phyloP scores from a whole-genome alignment of 2,888 invertebrate species.

The Nasonia oneida region DNA sequence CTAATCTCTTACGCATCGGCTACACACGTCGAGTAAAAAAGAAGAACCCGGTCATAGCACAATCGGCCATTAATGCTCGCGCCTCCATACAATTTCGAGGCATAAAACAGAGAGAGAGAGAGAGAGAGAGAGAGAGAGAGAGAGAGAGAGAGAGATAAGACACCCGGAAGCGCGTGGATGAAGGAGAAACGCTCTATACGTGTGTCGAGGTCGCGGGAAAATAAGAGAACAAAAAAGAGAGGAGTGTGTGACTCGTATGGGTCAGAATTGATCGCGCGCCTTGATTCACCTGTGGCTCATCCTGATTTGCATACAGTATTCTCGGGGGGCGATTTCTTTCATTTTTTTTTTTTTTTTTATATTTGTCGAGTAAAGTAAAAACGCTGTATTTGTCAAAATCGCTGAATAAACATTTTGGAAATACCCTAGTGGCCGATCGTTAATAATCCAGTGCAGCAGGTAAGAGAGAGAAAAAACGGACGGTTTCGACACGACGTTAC shows the following conservation, averaged over 20 bases:
- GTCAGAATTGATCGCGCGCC: background rate
- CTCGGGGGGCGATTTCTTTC: too few relatives aligned
- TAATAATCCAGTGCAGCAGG: background rate
- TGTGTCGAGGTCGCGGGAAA: background rate
- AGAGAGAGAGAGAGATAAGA: background rate
- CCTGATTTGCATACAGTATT: background rate
- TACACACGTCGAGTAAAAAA: constrained; percentile 50
- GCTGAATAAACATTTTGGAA: too few relatives aligned
- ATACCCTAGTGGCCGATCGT: background rate
- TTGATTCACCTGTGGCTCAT: background rate
- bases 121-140: background rate
- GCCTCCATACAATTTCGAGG: background rate
- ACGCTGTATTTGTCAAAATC: too few relatives aligned
- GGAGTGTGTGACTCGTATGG: background rate
- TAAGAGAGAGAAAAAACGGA: background rate
- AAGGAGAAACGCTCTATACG: background rate
- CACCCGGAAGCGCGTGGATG: constrained; percentile 5
- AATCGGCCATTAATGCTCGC: constrained; percentile 43
- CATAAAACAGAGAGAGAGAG: background rate
- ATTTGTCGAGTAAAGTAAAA: background rate
- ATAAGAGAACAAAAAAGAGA: background rate
- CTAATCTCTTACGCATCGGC: constrained; percentile 58
- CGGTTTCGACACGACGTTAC: background rate
- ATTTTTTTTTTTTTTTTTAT: too few relatives aligned
- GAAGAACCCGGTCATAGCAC: constrained; percentile 47